A percentile compares a stretch with the other conserved stretches of the same genome.
Conservation (phyloP, 2,888 invertebrate species). For the Megalurothrips usitatus region DNA sequence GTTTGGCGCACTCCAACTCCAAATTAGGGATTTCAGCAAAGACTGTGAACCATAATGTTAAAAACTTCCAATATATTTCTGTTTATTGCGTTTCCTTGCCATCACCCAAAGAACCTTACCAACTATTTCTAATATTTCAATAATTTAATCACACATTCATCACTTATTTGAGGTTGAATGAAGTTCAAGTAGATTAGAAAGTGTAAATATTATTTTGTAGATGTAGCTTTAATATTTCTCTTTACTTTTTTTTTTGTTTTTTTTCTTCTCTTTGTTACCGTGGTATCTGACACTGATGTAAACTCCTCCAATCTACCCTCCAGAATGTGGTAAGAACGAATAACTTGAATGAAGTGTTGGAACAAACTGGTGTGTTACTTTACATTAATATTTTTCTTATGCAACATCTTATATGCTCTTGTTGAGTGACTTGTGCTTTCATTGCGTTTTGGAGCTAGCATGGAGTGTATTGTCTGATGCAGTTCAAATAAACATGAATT, state of each 20-base stretch:
- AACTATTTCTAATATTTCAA: background rate
- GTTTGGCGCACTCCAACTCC: too few relatives aligned
- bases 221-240: constrained; percentile 30
- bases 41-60: too few relatives aligned
- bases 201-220: constrained; percentile 18
- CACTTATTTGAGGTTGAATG: background rate
- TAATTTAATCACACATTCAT: background rate
- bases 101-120: too few relatives aligned
- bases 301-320: constrained; percentile 39
- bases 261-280: constrained; percentile 40
- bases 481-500: background rate
- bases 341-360: constrained; percentile 29
- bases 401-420: background rate
- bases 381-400: constrained; percentile 7
- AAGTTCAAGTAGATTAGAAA: background rate
- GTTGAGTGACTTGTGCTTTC: background rate
- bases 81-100: too few relatives aligned
- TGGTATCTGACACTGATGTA: constrained; percentile 38
- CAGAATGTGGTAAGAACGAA: constrained; percentile 43
- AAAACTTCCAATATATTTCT: too few relatives aligned
- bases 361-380: constrained; percentile 18
- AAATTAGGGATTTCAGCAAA: too few relatives aligned
- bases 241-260: constrained; percentile 32
- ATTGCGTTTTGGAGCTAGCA: background rate
- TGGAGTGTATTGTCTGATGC: background rate